These are phyloP conservation scores for Drosophila leonis DNA, from an alignment of 2,888 invertebrate genomes.

Conservation along the genomic window DNA sequence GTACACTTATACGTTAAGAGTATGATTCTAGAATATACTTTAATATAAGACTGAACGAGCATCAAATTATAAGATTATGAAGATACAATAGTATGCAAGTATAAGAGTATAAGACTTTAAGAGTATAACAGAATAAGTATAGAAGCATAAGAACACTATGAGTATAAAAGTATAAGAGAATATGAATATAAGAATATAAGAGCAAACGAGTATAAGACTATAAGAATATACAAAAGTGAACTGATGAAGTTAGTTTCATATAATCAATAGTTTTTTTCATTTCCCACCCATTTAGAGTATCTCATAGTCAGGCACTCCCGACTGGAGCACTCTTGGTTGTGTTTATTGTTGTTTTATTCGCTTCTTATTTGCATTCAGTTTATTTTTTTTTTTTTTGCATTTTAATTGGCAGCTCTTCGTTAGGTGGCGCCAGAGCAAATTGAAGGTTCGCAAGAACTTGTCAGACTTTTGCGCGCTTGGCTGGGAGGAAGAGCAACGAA, in stretches of 20 bases:
- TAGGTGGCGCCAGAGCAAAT: conserved; percentile 54
- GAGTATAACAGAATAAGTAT: background rate
- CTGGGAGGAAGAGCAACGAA: conserved; percentile 24
- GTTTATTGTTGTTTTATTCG: conserved; percentile 12
- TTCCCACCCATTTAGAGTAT: background rate
- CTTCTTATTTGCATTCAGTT: conserved; percentile 7
- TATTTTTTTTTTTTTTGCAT: conserved; percentile 22
- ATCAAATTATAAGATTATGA: background rate
- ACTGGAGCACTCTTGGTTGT: background rate
- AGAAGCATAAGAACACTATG: background rate
- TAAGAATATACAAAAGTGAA: too few species aligned
- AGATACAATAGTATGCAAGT: too few species aligned
- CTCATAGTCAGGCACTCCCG: background rate
- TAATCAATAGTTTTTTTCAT: background rate
- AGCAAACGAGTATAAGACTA: too few species aligned
- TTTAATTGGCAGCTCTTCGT: conserved; percentile 50
- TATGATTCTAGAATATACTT: background rate
- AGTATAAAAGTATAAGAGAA: background rate
- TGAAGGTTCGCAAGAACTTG: conserved; percentile 34
- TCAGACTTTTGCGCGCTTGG: conserved; percentile 42
- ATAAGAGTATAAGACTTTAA: background rate
- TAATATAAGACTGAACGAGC: background rate
- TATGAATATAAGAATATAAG: background rate
- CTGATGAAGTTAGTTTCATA: too few species aligned
- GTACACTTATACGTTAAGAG: background rate